Percentiles rank a stretch among this genome's conserved stretches.
These are phyloP conservation scores for Oxytorus armatus DNA, from an alignment of 2,888 invertebrate genomes.

Conservation along the genomic window DNA sequence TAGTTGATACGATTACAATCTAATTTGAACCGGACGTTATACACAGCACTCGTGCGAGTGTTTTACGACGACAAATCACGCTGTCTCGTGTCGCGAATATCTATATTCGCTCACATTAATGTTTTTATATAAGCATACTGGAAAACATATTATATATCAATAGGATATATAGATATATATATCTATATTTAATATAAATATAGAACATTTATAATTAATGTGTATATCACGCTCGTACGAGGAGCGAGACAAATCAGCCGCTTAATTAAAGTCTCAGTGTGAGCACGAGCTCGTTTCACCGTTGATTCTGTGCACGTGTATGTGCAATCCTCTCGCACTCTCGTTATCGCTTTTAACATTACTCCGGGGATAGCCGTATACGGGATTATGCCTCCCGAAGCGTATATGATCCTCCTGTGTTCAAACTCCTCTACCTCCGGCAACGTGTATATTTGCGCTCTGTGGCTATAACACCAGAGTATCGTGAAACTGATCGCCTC, in stretches of 20 bases:
- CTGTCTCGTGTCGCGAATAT: neutral
- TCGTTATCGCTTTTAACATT: constrained; percentile 57
- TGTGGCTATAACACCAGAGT: neutral
- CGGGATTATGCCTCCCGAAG: constrained; percentile 32
- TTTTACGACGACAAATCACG: neutral
- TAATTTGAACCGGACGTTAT: neutral
- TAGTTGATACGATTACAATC: neutral
- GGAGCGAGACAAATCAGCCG: constrained; percentile 52
- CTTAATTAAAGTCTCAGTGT: constrained; percentile 56
- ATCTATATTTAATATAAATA: too few species aligned
- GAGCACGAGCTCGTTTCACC: constrained; percentile 41
- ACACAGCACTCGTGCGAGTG: neutral
- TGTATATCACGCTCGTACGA: constrained; percentile 8
- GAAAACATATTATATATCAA: neutral
- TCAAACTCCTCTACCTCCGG: constrained; percentile 4
- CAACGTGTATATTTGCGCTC: constrained; percentile 15
- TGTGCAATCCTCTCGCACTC: constrained; percentile 29
- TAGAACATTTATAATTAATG: constrained; percentile 12
- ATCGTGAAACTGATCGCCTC: constrained; percentile 23
- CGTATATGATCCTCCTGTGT: constrained; percentile 33
- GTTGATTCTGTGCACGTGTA: neutral
- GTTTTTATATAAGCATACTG: neutral
- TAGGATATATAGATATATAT: neutral
- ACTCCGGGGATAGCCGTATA: constrained; percentile 35
- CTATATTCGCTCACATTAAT: neutral